Evolutionary conservation across 2,113 vertebrate genomes (phyloP).

Genomic region (cattle (Bos taurus)): ARS-UCD2.0 NC_037357.1:14017501-14018000

Average conservation of each 20-base stretch:
- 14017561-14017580: not conserved
- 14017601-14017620: not conserved
- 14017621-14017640: not conserved
- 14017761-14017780: not conserved
- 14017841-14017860: not conserved
- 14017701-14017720: not conserved
- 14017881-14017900: not conserved
- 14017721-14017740: not conserved
- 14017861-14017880: not conserved
- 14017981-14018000: not conserved
- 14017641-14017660: not conserved
- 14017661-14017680: not conserved
- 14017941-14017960: not conserved
- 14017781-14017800: not conserved
- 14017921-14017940: not conserved
- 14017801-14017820: not conserved
- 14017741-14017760: not conserved
- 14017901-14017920: not conserved
- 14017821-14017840: not conserved
- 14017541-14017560: constrained; percentile 5
- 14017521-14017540: constrained; percentile 3
- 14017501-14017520: constrained; percentile 43
- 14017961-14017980: not conserved
- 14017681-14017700: not conserved
- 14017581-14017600: not conserved